Evolutionary conservation across 2,113 vertebrate species (phyloP).

Genomic region (Fulmarus glacialis): DNA sequence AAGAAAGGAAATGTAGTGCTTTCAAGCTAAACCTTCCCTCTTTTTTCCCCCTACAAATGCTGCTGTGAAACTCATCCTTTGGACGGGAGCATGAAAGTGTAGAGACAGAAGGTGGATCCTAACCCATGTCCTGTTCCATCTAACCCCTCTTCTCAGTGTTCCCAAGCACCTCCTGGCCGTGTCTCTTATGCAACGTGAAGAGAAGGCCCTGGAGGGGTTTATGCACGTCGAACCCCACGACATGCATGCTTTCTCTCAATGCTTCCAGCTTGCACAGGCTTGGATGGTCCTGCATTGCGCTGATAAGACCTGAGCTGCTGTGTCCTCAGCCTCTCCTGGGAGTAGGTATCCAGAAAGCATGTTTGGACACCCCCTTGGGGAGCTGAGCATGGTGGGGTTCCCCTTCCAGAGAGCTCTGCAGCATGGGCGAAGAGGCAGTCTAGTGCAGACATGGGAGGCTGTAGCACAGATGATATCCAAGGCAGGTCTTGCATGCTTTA

Average conservation of each 20-base stretch:
- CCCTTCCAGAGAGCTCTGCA: background rate
- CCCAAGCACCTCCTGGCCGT: background rate
- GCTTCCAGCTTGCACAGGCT: background rate
- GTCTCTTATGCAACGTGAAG: background rate
- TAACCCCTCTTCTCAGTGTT: background rate
- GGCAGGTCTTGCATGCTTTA: background rate
- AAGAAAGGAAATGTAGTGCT: background rate
- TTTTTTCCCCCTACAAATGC: background rate
- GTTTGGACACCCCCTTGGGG: background rate
- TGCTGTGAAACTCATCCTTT: background rate
- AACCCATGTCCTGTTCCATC: background rate
- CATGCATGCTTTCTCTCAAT: fast-evolving
- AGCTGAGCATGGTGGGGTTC: background rate
- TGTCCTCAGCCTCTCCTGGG: background rate
- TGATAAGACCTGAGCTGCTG: background rate
- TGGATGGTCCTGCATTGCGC: background rate
- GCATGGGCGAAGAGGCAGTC: background rate
- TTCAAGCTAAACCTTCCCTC: background rate
- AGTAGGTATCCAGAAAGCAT: background rate
- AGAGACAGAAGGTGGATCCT: background rate
- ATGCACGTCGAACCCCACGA: fast-evolving
- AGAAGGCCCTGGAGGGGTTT: background rate
- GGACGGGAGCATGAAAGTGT: background rate
- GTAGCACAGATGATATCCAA: background rate
- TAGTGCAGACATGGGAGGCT: background rate